Percentiles rank a stretch among this genome's conserved stretches.
Conservation (phyloP, 2,797 vertebrate species). For the Tenualosa thibaudeaui region DNA sequence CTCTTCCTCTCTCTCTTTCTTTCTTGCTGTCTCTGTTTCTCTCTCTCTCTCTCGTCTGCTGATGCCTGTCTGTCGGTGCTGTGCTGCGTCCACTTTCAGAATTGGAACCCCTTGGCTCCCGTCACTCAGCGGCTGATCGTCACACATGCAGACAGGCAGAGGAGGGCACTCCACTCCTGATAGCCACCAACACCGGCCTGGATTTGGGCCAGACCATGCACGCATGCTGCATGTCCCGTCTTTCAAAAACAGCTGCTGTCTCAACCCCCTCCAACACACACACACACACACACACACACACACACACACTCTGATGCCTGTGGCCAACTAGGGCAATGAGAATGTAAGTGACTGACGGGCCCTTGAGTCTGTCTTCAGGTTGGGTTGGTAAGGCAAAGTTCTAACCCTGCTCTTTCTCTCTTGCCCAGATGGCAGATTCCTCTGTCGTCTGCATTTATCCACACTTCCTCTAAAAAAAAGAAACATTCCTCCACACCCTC, state of each 20-base stretch:
- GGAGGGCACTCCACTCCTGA: not conserved
- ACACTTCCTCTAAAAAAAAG: not conserved
- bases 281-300: too few relatives aligned
- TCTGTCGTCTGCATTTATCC: constrained; percentile 28
- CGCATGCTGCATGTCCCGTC: not conserved
- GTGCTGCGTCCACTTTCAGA: constrained; percentile 28
- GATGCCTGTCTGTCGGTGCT: not conserved
- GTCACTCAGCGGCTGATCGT: constrained; percentile 54
- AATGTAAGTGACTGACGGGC: constrained; percentile 64
- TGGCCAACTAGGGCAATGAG: constrained; percentile 20
- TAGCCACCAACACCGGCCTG: not conserved
- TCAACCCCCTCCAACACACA: constrained; percentile 41
- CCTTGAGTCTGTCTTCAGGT: constrained; percentile 65
- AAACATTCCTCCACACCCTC: not conserved
- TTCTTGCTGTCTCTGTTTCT: not conserved
- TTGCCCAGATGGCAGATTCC: constrained; percentile 23
- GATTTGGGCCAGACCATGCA: not conserved
- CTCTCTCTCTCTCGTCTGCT: not conserved
- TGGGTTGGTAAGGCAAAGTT: constrained; percentile 51
- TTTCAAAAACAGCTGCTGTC: constrained; percentile 36
- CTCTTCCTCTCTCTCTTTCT: not conserved
- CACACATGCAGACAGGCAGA: constrained; percentile 33
- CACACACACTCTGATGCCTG: not conserved
- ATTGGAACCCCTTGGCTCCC: constrained; percentile 39
- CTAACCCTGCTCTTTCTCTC: constrained; percentile 40